Base-by-base conservation (phyloP, 2,888 invertebrate species). In the Orthosia gracilis region DNA sequence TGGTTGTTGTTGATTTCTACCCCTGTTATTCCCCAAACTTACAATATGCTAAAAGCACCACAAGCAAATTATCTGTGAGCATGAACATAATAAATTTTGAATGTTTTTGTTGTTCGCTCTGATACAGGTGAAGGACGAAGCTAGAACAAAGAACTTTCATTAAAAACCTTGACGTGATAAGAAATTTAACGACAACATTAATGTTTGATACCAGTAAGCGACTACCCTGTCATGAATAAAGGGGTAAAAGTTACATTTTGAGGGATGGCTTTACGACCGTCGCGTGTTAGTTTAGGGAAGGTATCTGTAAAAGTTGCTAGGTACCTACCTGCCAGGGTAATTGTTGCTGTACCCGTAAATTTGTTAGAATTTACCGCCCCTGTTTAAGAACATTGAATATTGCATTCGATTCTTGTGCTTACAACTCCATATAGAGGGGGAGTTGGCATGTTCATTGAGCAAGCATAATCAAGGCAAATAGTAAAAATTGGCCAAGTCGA, bases 211-310 rank as follows among this genome's bases (percentile, higher is more conserved):
- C 83, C 85, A 73, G 81, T 76, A 84, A 86, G 83, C 80, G 82
- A 84, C 79, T 77, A 84, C 83, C 84, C 78, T 40, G 82, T 86
- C 81, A 86, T 88, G 88, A 89, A 82, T 88, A 88, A 89, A 90
- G 80, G 87, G 80, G 85, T 84, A 84, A 84, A 84, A 82, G 82
- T 69, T 49, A 83, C 72, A 76, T 74, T 76, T 45, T 63, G 26
- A 55, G 78, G 84, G 82, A 87, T 88, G 85, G 80, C 83, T 90
- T 91, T 91, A 91, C 86, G 89, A 87, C 85, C 71, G 73, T 85
- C 83, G 84, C 87, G 86, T 87, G 89, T 87, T 80, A 83, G 82
- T 75, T 83, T 81, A 73, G 69, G 76, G 82, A 71, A 74, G 76
- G 82, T 72, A 75, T 80, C 78, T 69, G 87, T 87, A 87, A 87